Percentiles rank a stretch among this genome's conserved stretches.
These are phyloP conservation scores for Ptychochromis oligacanthus DNA, from an alignment of 2,113 vertebrate genomes.

Conservation along the genomic window DNA sequence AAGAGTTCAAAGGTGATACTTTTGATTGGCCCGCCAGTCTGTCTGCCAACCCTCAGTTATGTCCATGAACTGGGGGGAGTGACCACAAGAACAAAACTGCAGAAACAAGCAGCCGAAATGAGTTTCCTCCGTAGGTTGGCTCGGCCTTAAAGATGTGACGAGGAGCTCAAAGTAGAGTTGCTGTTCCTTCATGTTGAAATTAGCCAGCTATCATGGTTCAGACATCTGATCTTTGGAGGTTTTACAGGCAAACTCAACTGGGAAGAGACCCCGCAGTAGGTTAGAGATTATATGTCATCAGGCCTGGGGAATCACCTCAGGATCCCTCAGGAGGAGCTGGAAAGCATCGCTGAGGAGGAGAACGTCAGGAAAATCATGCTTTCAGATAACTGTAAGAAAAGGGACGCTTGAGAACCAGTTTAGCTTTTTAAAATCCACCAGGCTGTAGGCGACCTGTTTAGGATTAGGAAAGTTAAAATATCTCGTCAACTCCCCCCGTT, in stretches of 20 bases:
- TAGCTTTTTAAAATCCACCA: too few species aligned
- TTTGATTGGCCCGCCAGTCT: background rate
- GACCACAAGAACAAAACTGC: background rate
- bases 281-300: background rate
- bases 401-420: too few species aligned
- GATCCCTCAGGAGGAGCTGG: background rate
- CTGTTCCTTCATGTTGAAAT: background rate
- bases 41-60: background rate
- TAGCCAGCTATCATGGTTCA: background rate
- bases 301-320: background rate
- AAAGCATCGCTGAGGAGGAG: accelerated
- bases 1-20: background rate
- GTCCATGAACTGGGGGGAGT: background rate
- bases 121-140: background rate
- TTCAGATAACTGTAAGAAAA: too few species aligned
- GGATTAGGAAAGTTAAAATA: background rate
- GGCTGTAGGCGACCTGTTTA: too few species aligned
- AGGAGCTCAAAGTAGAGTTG: background rate
- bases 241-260: background rate
- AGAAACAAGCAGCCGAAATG: background rate
- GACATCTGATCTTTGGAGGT: background rate
- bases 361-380: background rate
- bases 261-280: background rate
- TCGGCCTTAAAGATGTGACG: background rate
- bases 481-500: background rate